Evolutionary conservation across 2,888 invertebrate species (phyloP).

Genomic region (Nycteola revayana): DNA sequence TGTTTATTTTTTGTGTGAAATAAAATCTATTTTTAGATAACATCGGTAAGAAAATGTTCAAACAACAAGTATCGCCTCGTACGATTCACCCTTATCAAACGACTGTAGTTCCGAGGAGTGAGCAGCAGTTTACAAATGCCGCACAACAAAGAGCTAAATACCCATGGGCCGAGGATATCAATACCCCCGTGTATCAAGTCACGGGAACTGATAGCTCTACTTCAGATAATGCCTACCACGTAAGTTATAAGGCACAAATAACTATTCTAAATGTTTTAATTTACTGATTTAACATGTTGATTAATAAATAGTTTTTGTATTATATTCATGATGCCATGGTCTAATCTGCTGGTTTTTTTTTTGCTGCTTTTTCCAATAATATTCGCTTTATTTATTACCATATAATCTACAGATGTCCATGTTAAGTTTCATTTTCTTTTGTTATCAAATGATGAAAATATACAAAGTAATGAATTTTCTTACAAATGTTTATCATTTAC

Average conservation of each 20-base stretch:
- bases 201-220: constrained; percentile 76
- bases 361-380: too few species aligned
- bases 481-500: too few species aligned
- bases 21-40: constrained; percentile 35
- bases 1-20: constrained; percentile 17
- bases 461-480: too few species aligned
- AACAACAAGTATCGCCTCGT: constrained; percentile 70
- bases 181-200: constrained; percentile 62
- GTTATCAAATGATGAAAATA: too few species aligned
- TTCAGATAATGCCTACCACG: constrained; percentile 74
- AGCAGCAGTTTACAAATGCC: constrained; percentile 69
- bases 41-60: constrained; percentile 59
- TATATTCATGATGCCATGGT: too few species aligned
- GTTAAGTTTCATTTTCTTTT: too few species aligned
- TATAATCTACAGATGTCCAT: too few species aligned
- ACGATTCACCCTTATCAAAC: constrained; percentile 78
- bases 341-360: too few species aligned
- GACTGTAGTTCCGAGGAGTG: constrained; percentile 71
- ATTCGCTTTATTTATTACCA: too few species aligned
- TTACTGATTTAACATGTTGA: not conserved
- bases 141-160: constrained; percentile 73
- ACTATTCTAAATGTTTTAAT: not conserved
- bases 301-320: not conserved
- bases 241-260: constrained; percentile 41
- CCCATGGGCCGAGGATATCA: constrained; percentile 73